Percentiles rank a stretch among this genome's conserved stretches.
These are phyloP conservation scores for Xestoiulus laeticollis DNA, from an alignment of 2,888 invertebrate species.

Conservation along the genomic window DNA sequence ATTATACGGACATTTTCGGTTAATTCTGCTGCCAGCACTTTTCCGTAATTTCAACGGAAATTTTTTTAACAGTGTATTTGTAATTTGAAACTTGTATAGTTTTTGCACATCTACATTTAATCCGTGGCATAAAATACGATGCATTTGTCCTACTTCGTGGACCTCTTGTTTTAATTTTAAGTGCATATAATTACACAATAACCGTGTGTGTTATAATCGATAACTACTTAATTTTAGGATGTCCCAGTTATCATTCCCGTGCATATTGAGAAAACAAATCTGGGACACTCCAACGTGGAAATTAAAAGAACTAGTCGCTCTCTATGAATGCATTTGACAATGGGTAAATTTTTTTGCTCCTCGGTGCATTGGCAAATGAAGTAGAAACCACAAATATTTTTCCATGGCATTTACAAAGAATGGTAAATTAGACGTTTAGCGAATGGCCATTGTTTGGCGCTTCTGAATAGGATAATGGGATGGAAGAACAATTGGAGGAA, in stretches of 20 bases:
- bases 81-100: too few relatives aligned
- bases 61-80: neutral
- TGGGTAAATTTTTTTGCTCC: neutral
- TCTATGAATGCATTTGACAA: neutral
- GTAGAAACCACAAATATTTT: neutral
- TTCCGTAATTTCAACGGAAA: too few relatives aligned
- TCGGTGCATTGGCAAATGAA: neutral
- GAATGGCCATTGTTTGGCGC: conserved; percentile 5
- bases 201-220: too few relatives aligned
- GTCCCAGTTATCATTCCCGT: neutral
- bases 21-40: too few relatives aligned
- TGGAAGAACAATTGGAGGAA: neutral
- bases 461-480: conserved; percentile 5
- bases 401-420: neutral
- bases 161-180: neutral
- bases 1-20: too few relatives aligned
- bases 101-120: too few relatives aligned
- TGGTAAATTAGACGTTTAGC: neutral
- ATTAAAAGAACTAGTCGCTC: neutral
- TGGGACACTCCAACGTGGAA: neutral
- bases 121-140: neutral
- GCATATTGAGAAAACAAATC: neutral
- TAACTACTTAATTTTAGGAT: too few relatives aligned
- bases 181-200: too few relatives aligned
- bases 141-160: neutral